phyloP scores from a whole-genome alignment of 2,888 invertebrate genomes.

The Automeris io region DNA sequence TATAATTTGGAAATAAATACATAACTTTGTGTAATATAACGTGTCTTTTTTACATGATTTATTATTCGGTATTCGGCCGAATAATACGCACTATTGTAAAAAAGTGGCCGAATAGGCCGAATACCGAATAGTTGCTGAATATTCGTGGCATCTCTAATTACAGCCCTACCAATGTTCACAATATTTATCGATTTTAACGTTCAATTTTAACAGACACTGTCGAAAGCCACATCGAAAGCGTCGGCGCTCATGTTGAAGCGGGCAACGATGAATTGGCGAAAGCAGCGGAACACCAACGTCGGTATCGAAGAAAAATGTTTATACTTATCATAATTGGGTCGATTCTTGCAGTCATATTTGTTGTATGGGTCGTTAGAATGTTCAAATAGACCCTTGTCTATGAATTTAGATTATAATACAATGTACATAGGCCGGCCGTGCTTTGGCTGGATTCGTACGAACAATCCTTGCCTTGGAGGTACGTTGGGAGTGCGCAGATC shows the following conservation, averaged over 20 bases:
- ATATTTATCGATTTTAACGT: slow-evolving; percentile 7
- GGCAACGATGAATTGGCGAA: slow-evolving; percentile 88
- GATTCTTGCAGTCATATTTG: slow-evolving; percentile 81
- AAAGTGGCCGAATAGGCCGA: background rate
- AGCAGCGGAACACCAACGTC: slow-evolving; percentile 86
- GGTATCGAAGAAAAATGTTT: slow-evolving; percentile 84
- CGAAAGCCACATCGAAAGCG: slow-evolving; percentile 87
- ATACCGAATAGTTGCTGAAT: no score
- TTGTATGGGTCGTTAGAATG: slow-evolving; percentile 80
- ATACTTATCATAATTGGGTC: slow-evolving; percentile 81
- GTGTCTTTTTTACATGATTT: no score
- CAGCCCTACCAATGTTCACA: background rate
- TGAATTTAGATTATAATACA: background rate
- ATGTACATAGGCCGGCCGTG: no score
- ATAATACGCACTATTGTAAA: no score
- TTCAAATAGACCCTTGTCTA: slow-evolving; percentile 54
- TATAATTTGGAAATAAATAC: no score
- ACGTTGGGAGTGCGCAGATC: no score
- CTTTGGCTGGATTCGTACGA: no score
- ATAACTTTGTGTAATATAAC: no score
- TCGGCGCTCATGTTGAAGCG: slow-evolving; percentile 85
- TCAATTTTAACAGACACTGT: slow-evolving; percentile 84
- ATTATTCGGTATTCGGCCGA: no score
- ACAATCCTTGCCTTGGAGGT: no score
- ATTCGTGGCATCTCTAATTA: no score